Conservation (phyloP, 2,888 invertebrate genomes). For the Drosophila ustulata region DNA sequence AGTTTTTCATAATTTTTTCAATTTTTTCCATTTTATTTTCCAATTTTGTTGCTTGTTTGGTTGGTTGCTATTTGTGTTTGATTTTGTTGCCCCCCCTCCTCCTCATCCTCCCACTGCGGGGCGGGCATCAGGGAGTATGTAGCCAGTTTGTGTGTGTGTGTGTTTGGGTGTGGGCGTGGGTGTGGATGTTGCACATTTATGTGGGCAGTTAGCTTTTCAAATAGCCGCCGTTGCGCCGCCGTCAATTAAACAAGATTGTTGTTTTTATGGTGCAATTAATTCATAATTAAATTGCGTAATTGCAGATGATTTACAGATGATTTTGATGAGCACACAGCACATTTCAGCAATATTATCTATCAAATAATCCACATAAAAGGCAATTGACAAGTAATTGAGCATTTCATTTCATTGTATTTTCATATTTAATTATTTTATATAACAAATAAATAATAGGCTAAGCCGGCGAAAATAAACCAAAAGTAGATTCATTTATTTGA, state of each 20-base stretch:
- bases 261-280: conserved; percentile 77
- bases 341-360: conserved; percentile 12
- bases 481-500: too few species aligned
- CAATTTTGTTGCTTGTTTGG: conserved; percentile 50
- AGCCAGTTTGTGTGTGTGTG: conserved; percentile 11
- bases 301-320: conserved; percentile 62
- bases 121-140: background rate
- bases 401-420: background rate
- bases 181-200: conserved; percentile 69
- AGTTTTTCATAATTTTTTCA: conserved; percentile 76
- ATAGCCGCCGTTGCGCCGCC: conserved; percentile 58
- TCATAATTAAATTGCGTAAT: conserved; percentile 79
- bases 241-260: conserved; percentile 73
- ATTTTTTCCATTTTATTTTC: conserved; percentile 28
- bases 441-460: background rate
- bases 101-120: conserved; percentile 29
- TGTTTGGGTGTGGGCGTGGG: conserved; percentile 16
- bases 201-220: conserved; percentile 71
- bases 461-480: too few species aligned
- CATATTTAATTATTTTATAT: background rate
- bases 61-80: conserved; percentile 63
- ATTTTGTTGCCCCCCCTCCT: conserved; percentile 59
- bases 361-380: background rate
- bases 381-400: background rate
- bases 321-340: conserved; percentile 33